Conservation (phyloP, 2,888 invertebrate genomes). For the Tetranychus piercei region DNA sequence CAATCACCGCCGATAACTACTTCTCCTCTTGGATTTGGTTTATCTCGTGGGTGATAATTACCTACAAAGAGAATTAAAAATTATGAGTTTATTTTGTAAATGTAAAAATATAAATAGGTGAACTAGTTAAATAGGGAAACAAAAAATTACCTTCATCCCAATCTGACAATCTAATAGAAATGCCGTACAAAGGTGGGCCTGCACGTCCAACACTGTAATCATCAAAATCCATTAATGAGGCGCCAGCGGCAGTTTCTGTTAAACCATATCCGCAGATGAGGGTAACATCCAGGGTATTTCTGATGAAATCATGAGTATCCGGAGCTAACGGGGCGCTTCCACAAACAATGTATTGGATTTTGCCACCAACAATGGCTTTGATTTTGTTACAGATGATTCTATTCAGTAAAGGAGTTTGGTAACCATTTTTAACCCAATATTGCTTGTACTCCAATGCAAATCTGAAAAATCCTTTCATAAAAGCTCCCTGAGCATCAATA, state of each 20-base stretch:
- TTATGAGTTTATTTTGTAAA: not conserved
- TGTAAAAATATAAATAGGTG: not conserved
- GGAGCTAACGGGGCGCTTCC: conserved; percentile 91
- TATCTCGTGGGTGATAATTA: conserved; percentile 65
- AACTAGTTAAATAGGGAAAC: not conserved
- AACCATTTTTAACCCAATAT: conserved; percentile 50
- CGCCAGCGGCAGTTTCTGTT: conserved; percentile 88
- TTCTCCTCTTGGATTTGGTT: conserved; percentile 67
- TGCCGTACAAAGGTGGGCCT: conserved; percentile 66
- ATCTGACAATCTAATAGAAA: conserved; percentile 64
- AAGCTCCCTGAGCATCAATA: conserved; percentile 52
- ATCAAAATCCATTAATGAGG: conserved; percentile 37
- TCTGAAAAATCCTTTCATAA: conserved; percentile 67
- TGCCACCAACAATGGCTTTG: conserved; percentile 57
- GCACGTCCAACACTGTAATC: conserved; percentile 63
- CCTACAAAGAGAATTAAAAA: conserved; percentile 31
- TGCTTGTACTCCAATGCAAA: conserved; percentile 86
- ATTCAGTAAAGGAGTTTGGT: conserved; percentile 37
- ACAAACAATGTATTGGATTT: conserved; percentile 63
- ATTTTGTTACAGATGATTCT: conserved; percentile 45
- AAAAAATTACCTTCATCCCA: conserved; percentile 59
- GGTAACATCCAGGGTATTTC: conserved; percentile 70
- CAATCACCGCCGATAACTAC: conserved; percentile 70
- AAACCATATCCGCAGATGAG: conserved; percentile 88
- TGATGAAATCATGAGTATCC: conserved; percentile 83